A percentile compares a stretch with the other conserved stretches of the same genome.
Evolutionary conservation across 2,888 invertebrate species (phyloP).

Genomic region (Thecophora atra): DNA sequence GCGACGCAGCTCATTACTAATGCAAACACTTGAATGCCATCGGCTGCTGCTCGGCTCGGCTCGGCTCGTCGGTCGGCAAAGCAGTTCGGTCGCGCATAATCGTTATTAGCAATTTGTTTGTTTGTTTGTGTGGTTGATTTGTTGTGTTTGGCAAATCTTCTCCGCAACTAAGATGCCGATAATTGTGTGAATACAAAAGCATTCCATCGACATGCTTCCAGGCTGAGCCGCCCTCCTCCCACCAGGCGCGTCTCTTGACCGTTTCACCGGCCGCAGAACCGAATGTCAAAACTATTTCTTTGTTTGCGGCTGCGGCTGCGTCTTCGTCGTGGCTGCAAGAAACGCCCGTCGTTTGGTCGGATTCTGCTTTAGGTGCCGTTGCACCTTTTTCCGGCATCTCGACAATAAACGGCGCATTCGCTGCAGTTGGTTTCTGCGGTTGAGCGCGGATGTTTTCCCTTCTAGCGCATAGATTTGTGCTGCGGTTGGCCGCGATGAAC

Average conservation of each 20-base stretch:
- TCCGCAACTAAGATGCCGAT: conserved; percentile 27
- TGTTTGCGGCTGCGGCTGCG: conserved; percentile 3
- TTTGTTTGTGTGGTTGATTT: background rate
- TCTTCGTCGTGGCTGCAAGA: background rate
- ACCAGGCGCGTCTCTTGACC: background rate
- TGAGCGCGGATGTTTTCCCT: background rate
- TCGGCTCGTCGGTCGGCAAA: conserved; percentile 13
- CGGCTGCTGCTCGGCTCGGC: background rate
- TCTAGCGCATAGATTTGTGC: background rate
- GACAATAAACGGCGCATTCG: background rate
- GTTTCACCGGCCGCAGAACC: conserved; percentile 17
- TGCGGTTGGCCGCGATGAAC: background rate
- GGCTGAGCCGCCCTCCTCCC: conserved; percentile 17
- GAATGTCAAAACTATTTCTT: conserved; percentile 39
- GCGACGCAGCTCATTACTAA: conserved; percentile 49
- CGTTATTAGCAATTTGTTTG: conserved; percentile 32
- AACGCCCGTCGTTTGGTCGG: conserved; percentile 3
- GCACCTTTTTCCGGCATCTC: background rate
- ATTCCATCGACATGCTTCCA: conserved; percentile 32
- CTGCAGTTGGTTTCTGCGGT: background rate
- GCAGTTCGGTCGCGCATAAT: conserved; percentile 23
- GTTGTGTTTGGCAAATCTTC: background rate
- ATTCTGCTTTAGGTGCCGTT: background rate
- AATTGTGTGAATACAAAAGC: conserved; percentile 39
- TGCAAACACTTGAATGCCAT: conserved; percentile 47